These are phyloP conservation scores for Tyria jacobaeae DNA, from an alignment of 2,888 invertebrate species.

Conservation along the genomic window DNA sequence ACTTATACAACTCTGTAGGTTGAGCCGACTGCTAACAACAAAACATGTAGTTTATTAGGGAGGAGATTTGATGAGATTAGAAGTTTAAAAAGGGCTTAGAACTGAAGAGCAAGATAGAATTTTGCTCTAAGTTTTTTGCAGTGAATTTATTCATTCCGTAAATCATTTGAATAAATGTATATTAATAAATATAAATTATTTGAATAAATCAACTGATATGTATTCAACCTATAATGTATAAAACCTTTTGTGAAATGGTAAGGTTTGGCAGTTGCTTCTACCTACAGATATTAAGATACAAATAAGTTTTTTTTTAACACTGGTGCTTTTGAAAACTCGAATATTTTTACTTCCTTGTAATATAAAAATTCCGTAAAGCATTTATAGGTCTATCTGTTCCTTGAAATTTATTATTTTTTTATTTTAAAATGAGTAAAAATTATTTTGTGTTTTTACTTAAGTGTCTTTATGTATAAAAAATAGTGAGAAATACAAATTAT, in stretches of 20 bases:
- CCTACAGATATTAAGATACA: neutral
- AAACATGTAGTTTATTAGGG: neutral
- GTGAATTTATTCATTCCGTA: neutral
- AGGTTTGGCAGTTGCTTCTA: constrained; percentile 4
- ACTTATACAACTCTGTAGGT: constrained; percentile 35
- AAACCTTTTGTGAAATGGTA: neutral
- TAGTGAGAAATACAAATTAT: constrained; percentile 51
- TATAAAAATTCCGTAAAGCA: constrained; percentile 74
- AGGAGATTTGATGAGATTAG: neutral
- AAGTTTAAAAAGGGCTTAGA: neutral
- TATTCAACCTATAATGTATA: too few species aligned
- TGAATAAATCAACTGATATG: too few species aligned
- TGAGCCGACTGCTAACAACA: constrained; percentile 17
- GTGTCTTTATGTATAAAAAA: constrained; percentile 40
- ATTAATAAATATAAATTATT: neutral
- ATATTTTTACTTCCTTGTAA: constrained; percentile 46
- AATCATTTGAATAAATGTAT: neutral
- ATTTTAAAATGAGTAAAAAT: constrained; percentile 32
- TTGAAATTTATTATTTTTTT: constrained; percentile 29
- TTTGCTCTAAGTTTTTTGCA: neutral
- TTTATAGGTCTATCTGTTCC: constrained; percentile 62
- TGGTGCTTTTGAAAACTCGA: constrained; percentile 69
- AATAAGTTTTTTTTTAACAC: constrained; percentile 49
- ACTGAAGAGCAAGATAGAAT: too few species aligned
- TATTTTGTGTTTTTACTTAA: constrained; percentile 35